phyloP scores from a whole-genome alignment of 2,113 vertebrate genomes.

The Toxotes chatareus region DNA sequence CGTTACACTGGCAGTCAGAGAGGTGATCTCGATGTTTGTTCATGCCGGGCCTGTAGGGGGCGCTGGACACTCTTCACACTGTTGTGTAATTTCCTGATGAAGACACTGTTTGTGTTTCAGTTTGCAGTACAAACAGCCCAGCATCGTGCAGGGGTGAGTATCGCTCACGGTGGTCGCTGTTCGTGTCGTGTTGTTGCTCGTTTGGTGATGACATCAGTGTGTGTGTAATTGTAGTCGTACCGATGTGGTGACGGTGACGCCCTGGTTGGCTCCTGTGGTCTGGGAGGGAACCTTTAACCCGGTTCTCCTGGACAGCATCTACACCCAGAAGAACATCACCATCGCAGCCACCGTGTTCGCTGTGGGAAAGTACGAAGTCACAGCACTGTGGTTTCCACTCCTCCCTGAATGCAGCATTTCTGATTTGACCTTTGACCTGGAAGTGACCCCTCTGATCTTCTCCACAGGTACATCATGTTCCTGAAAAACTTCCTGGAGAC shows the following conservation, averaged over 20 bases:
- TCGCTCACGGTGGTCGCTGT: not conserved
- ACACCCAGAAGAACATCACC: constrained; percentile 76
- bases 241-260: constrained; percentile 82
- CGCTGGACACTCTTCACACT: too few species aligned
- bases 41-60: too few species aligned
- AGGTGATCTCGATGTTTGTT: too few species aligned
- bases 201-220: not conserved
- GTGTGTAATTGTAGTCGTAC: constrained; percentile 49
- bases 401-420: not conserved
- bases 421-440: not conserved
- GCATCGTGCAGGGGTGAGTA: constrained; percentile 54
- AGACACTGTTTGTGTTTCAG: constrained; percentile 54
- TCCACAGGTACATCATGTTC: constrained; percentile 80
- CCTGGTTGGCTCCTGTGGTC: constrained; percentile 85
- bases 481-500: constrained; percentile 81
- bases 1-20: too few species aligned
- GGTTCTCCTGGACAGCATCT: constrained; percentile 66
- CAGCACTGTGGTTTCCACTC: not conserved
- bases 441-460: not conserved
- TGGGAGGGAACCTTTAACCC: constrained; percentile 85
- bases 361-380: constrained; percentile 82
- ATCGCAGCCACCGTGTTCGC: constrained; percentile 85
- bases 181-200: not conserved
- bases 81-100: not conserved
- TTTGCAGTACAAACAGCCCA: constrained; percentile 58